A percentile compares a stretch with the other conserved stretches of the same genome.
These are phyloP conservation scores for Corythaixoides concolor DNA, from an alignment of 2,113 vertebrate species.

Conservation along the genomic window DNA sequence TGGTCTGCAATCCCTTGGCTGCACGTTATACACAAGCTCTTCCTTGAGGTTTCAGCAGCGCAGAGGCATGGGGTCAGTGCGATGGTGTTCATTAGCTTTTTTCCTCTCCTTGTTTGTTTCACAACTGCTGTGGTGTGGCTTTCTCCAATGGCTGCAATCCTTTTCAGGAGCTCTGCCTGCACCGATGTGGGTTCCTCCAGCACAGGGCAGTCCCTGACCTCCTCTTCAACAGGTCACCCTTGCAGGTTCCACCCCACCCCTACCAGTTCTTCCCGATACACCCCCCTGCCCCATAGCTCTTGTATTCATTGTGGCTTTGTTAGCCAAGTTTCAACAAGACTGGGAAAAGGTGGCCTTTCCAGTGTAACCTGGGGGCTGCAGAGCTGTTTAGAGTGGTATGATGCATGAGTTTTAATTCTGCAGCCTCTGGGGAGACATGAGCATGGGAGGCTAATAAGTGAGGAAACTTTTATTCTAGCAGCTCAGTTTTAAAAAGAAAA, in stretches of 20 bases:
- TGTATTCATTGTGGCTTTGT: neutral
- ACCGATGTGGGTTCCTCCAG: neutral
- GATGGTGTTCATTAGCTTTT: neutral
- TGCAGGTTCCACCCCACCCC: neutral
- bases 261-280: neutral
- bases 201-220: neutral
- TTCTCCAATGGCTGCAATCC: neutral
- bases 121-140: neutral
- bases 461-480: neutral
- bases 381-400: neutral
- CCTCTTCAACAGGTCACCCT: neutral
- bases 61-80: neutral
- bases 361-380: neutral
- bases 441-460: neutral
- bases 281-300: neutral
- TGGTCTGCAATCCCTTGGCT: neutral
- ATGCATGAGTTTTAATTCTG: neutral
- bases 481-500: neutral
- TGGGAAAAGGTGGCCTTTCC: neutral
- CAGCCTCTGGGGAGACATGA: neutral
- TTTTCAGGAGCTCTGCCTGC: neutral
- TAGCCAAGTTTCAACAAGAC: neutral
- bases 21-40: fast-evolving
- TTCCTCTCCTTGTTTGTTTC: neutral
- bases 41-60: fast-evolving